phyloP scores from a whole-genome alignment of 2,888 invertebrate species.

The Myopa testacea region DNA sequence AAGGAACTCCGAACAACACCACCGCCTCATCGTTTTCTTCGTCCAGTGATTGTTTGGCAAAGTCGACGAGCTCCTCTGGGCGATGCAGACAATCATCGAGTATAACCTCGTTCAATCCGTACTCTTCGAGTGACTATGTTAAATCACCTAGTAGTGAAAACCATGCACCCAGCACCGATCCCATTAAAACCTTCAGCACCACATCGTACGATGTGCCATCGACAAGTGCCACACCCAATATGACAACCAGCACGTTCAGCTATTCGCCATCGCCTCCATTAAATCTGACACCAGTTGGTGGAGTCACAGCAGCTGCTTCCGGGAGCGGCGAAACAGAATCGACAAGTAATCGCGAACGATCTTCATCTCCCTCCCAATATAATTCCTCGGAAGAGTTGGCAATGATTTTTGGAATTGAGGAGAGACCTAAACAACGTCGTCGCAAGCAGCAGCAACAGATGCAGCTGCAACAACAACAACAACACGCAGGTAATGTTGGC shows the following conservation, averaged over 20 bases:
- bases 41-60: constrained; percentile 66
- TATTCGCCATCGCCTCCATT: constrained; percentile 60
- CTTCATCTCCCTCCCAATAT: constrained; percentile 71
- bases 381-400: constrained; percentile 76
- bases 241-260: constrained; percentile 57
- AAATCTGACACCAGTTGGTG: constrained; percentile 60
- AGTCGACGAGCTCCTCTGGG: constrained; percentile 65
- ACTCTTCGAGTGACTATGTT: constrained; percentile 67
- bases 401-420: constrained; percentile 72
- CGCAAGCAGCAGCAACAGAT: constrained; percentile 45
- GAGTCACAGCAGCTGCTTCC: constrained; percentile 39
- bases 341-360: constrained; percentile 48
- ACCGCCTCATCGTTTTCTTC: constrained; percentile 64
- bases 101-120: constrained; percentile 67
- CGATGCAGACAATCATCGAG: constrained; percentile 65
- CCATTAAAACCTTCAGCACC: constrained; percentile 68
- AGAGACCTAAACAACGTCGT: constrained; percentile 52
- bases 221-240: constrained; percentile 61
- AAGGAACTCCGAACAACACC: constrained; percentile 31
- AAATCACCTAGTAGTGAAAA: constrained; percentile 68
- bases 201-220: constrained; percentile 67
- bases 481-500: constrained; percentile 48
- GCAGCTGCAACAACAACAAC: constrained; percentile 51
- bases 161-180: constrained; percentile 67
- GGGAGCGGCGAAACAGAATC: constrained; percentile 19